Conservation (phyloP, 2,888 invertebrate genomes). For the Anoplius nigerrimus region DNA sequence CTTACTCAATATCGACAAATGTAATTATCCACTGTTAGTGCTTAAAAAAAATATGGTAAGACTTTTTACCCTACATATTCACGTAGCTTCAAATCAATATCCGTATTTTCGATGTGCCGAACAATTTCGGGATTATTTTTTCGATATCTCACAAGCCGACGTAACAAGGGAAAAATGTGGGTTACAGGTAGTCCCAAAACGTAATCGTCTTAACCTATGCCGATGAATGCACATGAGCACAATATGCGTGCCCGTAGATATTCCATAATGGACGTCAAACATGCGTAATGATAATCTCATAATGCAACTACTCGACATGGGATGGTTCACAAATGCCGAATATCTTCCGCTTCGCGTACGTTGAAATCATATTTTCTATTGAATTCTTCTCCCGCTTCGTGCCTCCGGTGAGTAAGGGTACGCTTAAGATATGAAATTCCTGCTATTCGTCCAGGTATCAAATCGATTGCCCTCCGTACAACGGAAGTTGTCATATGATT, state of each 20-base stretch:
- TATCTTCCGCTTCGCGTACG: slow-evolving; percentile 46
- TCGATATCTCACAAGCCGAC: background rate
- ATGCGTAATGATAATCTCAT: slow-evolving; percentile 59
- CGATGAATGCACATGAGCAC: slow-evolving; percentile 24
- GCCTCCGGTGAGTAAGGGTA: background rate
- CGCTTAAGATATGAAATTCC: slow-evolving; percentile 10
- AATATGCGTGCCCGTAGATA: background rate
- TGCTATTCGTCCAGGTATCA: slow-evolving; percentile 11
- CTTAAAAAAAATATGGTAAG: no score
- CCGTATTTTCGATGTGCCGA: no score
- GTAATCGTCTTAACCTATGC: slow-evolving; percentile 57
- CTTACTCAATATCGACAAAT: no score
- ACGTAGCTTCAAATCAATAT: no score
- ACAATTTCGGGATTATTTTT: no score
- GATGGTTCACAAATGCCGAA: slow-evolving; percentile 44
- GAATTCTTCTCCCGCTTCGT: slow-evolving; percentile 20
- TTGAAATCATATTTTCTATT: slow-evolving; percentile 51
- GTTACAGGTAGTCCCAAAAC: slow-evolving; percentile 41
- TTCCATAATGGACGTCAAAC: slow-evolving; percentile 45
- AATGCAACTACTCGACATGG: slow-evolving; percentile 49
- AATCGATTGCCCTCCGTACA: no score
- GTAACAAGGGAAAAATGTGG: slow-evolving; percentile 36
- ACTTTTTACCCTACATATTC: no score
- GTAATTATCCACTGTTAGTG: no score
- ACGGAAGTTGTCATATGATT: no score